Conservation (phyloP, 1,140 invertebrate genomes). For the Oreohelix idahoensis region DNA sequence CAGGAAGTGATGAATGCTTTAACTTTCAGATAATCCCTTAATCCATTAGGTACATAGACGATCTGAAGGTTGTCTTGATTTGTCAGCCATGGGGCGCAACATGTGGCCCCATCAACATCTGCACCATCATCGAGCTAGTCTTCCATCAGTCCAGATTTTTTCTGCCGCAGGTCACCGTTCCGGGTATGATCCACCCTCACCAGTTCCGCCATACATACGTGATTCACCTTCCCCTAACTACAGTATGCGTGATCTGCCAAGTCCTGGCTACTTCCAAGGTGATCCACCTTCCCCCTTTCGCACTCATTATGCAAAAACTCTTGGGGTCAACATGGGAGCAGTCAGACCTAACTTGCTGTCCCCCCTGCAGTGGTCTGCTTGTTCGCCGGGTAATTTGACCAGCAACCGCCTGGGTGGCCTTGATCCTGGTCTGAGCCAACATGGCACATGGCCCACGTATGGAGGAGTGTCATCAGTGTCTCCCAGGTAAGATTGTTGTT, state of each 20-base stretch:
- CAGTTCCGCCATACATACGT: conserved; percentile 5
- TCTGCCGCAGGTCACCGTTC: conserved; percentile 23
- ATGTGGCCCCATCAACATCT: conserved; percentile 46
- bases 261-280: conserved; percentile 12
- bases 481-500: conserved; percentile 43
- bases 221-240: conserved; percentile 25
- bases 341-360: conserved; percentile 35
- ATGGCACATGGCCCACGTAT: conserved; percentile 53
- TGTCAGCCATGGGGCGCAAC: conserved; percentile 52
- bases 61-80: conserved; percentile 66
- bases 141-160: conserved; percentile 52
- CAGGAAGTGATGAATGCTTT: too few relatives aligned
- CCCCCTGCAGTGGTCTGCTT: conserved; percentile 46
- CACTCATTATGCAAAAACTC: conserved; percentile 11
- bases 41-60: conserved; percentile 53
- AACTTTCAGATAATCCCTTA: too few relatives aligned
- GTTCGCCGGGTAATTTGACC: conserved; percentile 23
- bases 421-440: conserved; percentile 43
- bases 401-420: conserved; percentile 34
- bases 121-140: conserved; percentile 58
- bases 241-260: background rate
- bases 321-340: conserved; percentile 5
- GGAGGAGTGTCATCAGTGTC: conserved; percentile 42
- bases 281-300: conserved; percentile 24
- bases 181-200: conserved; percentile 22